Base-by-base conservation (phyloP, 2,888 invertebrate genomes). In the Leistus spinibarbis region DNA sequence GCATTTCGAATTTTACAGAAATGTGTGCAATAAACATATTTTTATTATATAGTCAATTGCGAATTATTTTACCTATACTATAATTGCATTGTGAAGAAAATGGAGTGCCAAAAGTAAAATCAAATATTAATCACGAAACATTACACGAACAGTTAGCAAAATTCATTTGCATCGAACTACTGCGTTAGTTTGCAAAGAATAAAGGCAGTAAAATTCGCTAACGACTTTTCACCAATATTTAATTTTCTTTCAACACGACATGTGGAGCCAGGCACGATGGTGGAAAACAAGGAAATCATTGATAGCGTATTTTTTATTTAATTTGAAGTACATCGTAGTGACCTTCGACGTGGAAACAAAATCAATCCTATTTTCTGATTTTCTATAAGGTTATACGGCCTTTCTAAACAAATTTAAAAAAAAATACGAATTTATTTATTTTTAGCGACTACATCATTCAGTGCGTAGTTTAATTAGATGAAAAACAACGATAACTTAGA, bases 221-320 rank as follows among this genome's bases (percentile, higher is more conserved):
- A 60, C 60, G 60, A 60, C 19, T 60, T 17, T 60, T 69, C 24
- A n/a, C 53, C 20, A 56, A 54, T 56, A 68, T 23, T 54, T 67
- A 67, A 20, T 57, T 69, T 69, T 27, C 54, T 69, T 69, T 23
- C 13, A 57, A 13, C 24, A 22, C 69, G 57, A 16, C 57, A 69
- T 40, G 40, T 56, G 69, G 69, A 22, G 27, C 69, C 69, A 56
- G 69, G 69, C 57, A 69, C 69, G 57, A 66, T 66, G 7, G 0
- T 7, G 40, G 40, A 40, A 40, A 40, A 40, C 40, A 40, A 40
- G 40, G 13, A 40, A 40, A 40, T 40, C 13, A 40, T 40, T 40
- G 40, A 40, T 40, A 40, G 10, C 40, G 40, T 1, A 40, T 40
- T 40, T 40, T 4, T 40, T 10, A 40, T 40, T n/a, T n/a, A 3